Conservation (phyloP, 35 echinoderm and acorn worm species). For the Stichopus chloronotus region DNA sequence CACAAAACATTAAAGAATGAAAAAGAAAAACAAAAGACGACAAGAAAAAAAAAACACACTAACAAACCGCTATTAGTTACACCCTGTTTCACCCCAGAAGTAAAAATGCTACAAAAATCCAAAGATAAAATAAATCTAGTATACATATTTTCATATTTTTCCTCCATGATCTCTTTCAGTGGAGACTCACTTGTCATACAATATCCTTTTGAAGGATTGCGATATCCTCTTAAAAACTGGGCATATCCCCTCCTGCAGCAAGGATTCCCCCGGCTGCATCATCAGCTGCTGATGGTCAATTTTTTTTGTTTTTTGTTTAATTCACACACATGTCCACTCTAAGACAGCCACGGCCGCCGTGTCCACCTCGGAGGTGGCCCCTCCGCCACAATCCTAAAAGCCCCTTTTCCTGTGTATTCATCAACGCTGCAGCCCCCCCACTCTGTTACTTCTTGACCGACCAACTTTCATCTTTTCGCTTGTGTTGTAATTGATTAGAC, state of each 20-base stretch:
- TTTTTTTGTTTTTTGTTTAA: not conserved
- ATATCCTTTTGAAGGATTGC: slow-evolving; percentile 2
- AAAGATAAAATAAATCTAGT: slow-evolving; percentile 43
- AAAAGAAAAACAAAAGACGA: not conserved
- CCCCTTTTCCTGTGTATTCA: not conserved
- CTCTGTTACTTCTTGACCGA: too few species aligned
- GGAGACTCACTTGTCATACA: slow-evolving; percentile 3
- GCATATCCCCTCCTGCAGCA: slow-evolving; percentile 17
- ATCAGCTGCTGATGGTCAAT: slow-evolving; percentile 36
- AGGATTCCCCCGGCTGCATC: slow-evolving; percentile 24
- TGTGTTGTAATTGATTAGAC: too few species aligned
- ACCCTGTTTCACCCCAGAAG: slow-evolving; percentile 60
- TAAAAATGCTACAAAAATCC: slow-evolving; percentile 58
- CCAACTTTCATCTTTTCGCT: too few species aligned
- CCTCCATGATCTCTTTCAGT: not conserved
- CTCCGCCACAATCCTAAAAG: too few species aligned
- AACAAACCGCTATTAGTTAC: slow-evolving; percentile 21
- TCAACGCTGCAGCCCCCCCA: not conserved
- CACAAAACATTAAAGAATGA: not conserved
- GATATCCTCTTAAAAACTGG: slow-evolving; percentile 1
- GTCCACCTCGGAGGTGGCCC: not conserved
- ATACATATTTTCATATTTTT: not conserved
- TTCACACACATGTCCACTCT: slow-evolving; percentile 39
- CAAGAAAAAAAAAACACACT: not conserved
- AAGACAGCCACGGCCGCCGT: not conserved